phyloP scores from a whole-genome alignment of 2,113 vertebrate genomes.

The Jaculus jaculus region DNA sequence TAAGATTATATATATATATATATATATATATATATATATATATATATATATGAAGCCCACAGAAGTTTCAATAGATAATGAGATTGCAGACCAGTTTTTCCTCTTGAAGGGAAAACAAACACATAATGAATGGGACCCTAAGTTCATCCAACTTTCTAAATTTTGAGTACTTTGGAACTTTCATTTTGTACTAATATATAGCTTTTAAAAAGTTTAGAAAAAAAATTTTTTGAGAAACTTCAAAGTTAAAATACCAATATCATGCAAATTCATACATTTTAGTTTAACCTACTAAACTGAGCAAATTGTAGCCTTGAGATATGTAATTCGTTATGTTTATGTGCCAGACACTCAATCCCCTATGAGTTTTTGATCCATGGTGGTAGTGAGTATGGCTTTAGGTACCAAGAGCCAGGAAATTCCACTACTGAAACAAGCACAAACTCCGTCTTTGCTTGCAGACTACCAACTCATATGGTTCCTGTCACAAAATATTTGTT shows the following conservation, averaged over 20 bases:
- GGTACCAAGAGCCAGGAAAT: neutral
- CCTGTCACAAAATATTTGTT: slow-evolving; percentile 37
- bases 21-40: neutral
- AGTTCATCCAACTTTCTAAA: neutral
- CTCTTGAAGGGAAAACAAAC: neutral
- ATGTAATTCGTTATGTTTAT: slow-evolving; percentile 38
- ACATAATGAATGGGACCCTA: neutral
- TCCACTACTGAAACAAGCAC: slow-evolving; percentile 25
- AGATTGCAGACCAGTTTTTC: neutral
- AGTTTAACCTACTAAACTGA: neutral
- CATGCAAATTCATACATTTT: neutral
- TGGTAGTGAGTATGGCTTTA: neutral
- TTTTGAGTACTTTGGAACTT: neutral
- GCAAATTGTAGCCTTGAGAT: slow-evolving; percentile 25
- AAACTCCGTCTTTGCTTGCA: neutral
- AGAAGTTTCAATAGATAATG: neutral
- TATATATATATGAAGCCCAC: neutral
- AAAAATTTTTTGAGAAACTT: neutral
- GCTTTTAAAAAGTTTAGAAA: neutral
- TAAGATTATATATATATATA: neutral
- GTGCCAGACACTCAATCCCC: neutral
- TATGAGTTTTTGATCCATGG: neutral
- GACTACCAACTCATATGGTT: slow-evolving; percentile 39
- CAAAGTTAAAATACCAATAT: neutral
- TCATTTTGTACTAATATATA: neutral